Evolutionary conservation across 2,797 vertebrate species (phyloP).

Genomic region (Decapterus maruadsi): DNA sequence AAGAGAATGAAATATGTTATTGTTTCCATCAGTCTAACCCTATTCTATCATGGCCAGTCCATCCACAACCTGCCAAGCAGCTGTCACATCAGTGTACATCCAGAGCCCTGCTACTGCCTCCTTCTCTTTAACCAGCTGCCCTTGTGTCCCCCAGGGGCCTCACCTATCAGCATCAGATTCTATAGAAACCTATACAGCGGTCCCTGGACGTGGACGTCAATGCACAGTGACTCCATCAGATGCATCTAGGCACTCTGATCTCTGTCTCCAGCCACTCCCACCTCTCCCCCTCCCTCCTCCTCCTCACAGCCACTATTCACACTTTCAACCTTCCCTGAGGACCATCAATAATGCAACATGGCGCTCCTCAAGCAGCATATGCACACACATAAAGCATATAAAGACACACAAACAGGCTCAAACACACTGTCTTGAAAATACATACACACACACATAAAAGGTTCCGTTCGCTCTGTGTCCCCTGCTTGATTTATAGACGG

Average conservation of each 20-base stretch:
- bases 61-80: slow-evolving; percentile 41
- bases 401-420: slow-evolving; percentile 41
- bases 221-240: slow-evolving; percentile 42
- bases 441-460: slow-evolving; percentile 35
- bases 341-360: slow-evolving; percentile 83
- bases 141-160: slow-evolving; percentile 36
- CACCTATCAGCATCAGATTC: slow-evolving; percentile 56
- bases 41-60: slow-evolving; percentile 27
- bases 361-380: slow-evolving; percentile 54
- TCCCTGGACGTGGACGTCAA: slow-evolving; percentile 38
- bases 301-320: slow-evolving; percentile 62
- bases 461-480: slow-evolving; percentile 33
- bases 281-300: slow-evolving; percentile 7
- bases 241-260: slow-evolving; percentile 47
- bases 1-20: background rate
- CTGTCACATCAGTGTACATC: slow-evolving; percentile 44
- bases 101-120: slow-evolving; percentile 11
- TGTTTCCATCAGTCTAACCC: slow-evolving; percentile 3
- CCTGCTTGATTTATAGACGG: slow-evolving; percentile 77
- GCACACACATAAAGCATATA: slow-evolving; percentile 30
- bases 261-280: slow-evolving; percentile 34
- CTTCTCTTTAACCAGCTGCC: slow-evolving; percentile 49
- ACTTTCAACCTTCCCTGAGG: slow-evolving; percentile 78
- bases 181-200: slow-evolving; percentile 32
- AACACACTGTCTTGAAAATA: slow-evolving; percentile 38